Percentiles rank a stretch among this genome's conserved stretches.
Conservation (phyloP, 2,888 invertebrate species). For the Quadriops clusia region DNA sequence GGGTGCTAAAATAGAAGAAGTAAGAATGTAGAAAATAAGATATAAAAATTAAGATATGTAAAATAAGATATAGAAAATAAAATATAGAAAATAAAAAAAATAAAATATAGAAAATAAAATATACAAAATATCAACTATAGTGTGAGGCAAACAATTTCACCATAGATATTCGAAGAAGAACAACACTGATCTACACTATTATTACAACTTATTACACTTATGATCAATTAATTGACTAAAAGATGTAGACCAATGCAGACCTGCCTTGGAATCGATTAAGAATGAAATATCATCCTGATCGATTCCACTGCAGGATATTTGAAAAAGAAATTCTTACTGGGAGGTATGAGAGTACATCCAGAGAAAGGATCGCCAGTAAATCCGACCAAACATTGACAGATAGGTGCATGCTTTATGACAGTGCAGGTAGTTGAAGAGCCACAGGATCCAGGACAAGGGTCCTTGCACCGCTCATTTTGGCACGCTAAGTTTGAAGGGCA, state of each 20-base stretch:
- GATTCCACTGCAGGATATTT: too few relatives aligned
- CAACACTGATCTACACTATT: neutral
- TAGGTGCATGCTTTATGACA: conserved; percentile 64
- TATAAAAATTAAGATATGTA: conserved; percentile 5
- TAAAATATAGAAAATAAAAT: too few relatives aligned
- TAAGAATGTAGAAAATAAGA: conserved; percentile 11
- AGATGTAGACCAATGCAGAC: too few relatives aligned
- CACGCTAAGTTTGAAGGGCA: conserved; percentile 67
- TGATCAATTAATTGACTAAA: too few relatives aligned
- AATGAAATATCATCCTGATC: too few relatives aligned
- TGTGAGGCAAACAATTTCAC: too few relatives aligned
- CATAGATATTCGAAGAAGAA: too few relatives aligned
- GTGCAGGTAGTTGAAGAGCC: conserved; percentile 63
- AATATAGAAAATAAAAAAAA: conserved; percentile 6
- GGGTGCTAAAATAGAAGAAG: conserved; percentile 32
- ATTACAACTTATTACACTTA: too few relatives aligned
- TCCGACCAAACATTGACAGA: conserved; percentile 62
- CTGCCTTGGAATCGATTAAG: too few relatives aligned
- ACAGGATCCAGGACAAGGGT: conserved; percentile 70
- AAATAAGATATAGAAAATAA: conserved; percentile 1
- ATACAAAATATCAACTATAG: too few relatives aligned
- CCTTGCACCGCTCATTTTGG: conserved; percentile 62
- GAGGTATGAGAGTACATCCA: conserved; percentile 43
- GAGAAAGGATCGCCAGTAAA: conserved; percentile 56
- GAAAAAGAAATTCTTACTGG: conserved; percentile 40